Conservation (phyloP, 2,113 vertebrate genomes). For the Tachysurus vachellii region DNA sequence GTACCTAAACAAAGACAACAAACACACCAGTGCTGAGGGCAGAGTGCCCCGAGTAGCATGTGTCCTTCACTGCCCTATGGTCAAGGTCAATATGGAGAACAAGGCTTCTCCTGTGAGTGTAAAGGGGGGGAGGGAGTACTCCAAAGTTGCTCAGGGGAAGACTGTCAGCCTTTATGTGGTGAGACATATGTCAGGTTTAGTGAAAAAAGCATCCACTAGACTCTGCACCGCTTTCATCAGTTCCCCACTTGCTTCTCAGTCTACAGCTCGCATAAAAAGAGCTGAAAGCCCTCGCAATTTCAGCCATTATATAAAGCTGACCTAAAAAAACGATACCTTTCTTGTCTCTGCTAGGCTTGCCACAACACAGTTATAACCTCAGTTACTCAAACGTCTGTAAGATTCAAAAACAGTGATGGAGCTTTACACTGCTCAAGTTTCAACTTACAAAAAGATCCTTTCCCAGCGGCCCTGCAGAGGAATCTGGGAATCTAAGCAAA, state of each 20-base stretch:
- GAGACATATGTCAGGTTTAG: slow-evolving; percentile 4
- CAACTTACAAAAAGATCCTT: not conserved
- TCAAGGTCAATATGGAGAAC: slow-evolving; percentile 9
- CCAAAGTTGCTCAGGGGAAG: not conserved
- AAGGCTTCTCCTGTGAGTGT: not conserved
- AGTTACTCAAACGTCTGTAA: not conserved
- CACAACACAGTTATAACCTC: slow-evolving; percentile 19
- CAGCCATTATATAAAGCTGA: slow-evolving; percentile 27
- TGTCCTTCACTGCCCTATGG: not conserved
- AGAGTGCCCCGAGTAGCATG: not conserved
- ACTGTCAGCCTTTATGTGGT: not conserved
- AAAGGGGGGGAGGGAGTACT: not conserved
- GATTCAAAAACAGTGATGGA: not conserved
- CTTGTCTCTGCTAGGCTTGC: slow-evolving; percentile 17
- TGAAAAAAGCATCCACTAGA: slow-evolving; percentile 1
- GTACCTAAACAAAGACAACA: slow-evolving; percentile 17
- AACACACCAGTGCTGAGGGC: slow-evolving; percentile 17
- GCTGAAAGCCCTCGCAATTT: not conserved
- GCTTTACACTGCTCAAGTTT: not conserved
- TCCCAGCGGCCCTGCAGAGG: not conserved
- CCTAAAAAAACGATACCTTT: slow-evolving; percentile 25
- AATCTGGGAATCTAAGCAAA: not conserved
- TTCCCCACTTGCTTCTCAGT: not conserved
- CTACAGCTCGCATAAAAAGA: slow-evolving; percentile 2
- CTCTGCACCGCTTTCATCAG: slow-evolving; percentile 16